Base-by-base conservation (phyloP, 2,797 vertebrate genomes). In the Micrastur ruficollis region DNA sequence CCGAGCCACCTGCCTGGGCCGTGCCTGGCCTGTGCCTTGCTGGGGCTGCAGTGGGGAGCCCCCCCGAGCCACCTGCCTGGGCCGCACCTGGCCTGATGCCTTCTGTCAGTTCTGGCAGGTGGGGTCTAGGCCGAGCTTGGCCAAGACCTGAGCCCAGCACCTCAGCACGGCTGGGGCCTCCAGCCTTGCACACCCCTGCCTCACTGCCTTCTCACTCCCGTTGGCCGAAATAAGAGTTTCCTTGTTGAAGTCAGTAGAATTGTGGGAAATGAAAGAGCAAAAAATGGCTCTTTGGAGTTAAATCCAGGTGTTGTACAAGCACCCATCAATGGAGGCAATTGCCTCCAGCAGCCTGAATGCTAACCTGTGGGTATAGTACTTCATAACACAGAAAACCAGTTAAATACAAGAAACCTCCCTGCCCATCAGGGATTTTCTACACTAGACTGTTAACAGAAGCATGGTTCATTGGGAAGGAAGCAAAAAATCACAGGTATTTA, bases 381-480 rank as follows among this genome's bases (percentile, higher is more conserved):
- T 66, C 55, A 3, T 19, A 65, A 73, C 46, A 44, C 74, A 72
- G 91, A 89, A 89, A 79, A 67, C 44, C 53, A 25, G 32, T 17
- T 21, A 36, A 52, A 47, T 34, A 47, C 70, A 31, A 49, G 82
- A 72, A 63, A 47, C 55, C 50, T 74, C 36, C 22, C 56, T 63
- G 38, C 13, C 36, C 50, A 49, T 58, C 53, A 34, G 75, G 81
- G 75, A 46, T 75, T 95, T 95, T 86, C 93, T 91, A 71, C 53
- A 16, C 65, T 9, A 52, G 52, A 26, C 42, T 73, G 59, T 86
- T 83, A 84, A 78, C 74, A 81, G 91, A 68, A 93, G 70, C 74
- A 14, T 31, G 9, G 25, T 62, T 96, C 87, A 27, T 91, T 91
- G 88, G 96, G 95, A 72, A 76, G 90, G 10, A 31, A 18, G 88